These are phyloP conservation scores for Corythornis leucogaster DNA, from an alignment of 2,797 vertebrate genomes.

Conservation along the genomic window DNA sequence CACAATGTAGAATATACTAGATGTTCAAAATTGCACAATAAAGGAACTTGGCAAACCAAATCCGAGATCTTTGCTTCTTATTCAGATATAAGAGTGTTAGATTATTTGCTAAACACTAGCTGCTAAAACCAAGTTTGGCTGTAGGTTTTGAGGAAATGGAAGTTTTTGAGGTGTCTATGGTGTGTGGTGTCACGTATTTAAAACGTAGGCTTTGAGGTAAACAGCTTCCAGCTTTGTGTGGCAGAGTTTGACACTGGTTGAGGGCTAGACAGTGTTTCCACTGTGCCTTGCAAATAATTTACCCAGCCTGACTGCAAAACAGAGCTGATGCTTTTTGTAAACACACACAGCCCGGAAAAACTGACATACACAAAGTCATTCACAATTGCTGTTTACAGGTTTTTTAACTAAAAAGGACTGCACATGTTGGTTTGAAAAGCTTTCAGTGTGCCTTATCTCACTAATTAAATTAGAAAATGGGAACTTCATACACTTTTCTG, in stretches of 20 bases:
- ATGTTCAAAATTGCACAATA: conserved; percentile 89
- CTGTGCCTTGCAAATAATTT: conserved; percentile 47
- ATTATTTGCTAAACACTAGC: conserved; percentile 41
- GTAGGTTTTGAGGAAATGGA: conserved; percentile 60
- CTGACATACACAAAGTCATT: not conserved
- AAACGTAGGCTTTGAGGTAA: conserved; percentile 45
- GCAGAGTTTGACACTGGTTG: not conserved
- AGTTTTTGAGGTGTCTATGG: conserved; percentile 52
- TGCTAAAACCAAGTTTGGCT: conserved; percentile 62
- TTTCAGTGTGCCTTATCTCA: not conserved
- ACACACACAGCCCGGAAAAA: not conserved
- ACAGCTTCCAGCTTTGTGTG: conserved; percentile 33
- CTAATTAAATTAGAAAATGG: not conserved
- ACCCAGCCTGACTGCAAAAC: not conserved
- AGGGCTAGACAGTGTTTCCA: conserved; percentile 22
- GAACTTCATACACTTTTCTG: not conserved
- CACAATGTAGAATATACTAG: conserved; percentile 86
- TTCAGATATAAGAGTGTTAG: conserved; percentile 79
- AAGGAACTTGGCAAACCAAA: conserved; percentile 88
- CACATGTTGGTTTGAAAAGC: not conserved
- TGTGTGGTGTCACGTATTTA: conserved; percentile 7
- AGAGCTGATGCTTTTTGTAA: conserved; percentile 8
- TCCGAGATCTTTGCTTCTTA: conserved; percentile 87
- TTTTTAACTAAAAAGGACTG: not conserved
- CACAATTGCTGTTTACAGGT: not conserved